These are phyloP conservation scores for Benthosema pterotum DNA, from an alignment of 2,797 vertebrate species.

Conservation along the genomic window DNA sequence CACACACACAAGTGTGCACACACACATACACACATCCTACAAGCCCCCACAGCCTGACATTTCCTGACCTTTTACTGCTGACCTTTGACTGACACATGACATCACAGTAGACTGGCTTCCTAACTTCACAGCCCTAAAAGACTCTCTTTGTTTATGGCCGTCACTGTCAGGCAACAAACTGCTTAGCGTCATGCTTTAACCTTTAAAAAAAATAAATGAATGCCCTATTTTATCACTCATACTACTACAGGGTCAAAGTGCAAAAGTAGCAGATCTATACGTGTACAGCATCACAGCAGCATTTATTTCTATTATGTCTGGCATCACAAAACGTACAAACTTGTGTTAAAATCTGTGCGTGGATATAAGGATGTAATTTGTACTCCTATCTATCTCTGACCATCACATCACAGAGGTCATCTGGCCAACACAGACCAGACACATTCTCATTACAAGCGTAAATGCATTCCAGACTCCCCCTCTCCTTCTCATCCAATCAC, in stretches of 20 bases:
- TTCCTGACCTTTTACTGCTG: conserved; percentile 34
- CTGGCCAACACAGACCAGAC: conserved; percentile 1
- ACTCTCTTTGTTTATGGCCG: conserved; percentile 38
- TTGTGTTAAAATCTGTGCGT: conserved; percentile 5
- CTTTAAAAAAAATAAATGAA: too few species aligned
- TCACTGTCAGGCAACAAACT: not conserved
- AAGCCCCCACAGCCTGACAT: conserved; percentile 39
- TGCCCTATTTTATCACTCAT: too few species aligned
- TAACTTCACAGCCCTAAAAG: conserved; percentile 28
- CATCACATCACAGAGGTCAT: conserved; percentile 13
- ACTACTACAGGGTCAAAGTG: too few species aligned
- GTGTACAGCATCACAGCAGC: too few species aligned
- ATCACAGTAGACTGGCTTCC: conserved; percentile 11
- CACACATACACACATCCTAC: conserved; percentile 6
- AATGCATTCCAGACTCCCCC: conserved; percentile 15
- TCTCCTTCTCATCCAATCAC: conserved; percentile 25
- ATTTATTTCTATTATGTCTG: too few species aligned
- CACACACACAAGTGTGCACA: conserved; percentile 12
- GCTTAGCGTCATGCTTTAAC: too few species aligned
- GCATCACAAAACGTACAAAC: too few species aligned
- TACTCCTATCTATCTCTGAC: conserved; percentile 30
- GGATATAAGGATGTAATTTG: conserved; percentile 16
- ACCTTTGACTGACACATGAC: conserved; percentile 42
- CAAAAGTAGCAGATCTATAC: too few species aligned
- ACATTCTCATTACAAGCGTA: not conserved